phyloP scores from a whole-genome alignment of 2,888 invertebrate genomes.

The Dexiosoma caninum region DNA sequence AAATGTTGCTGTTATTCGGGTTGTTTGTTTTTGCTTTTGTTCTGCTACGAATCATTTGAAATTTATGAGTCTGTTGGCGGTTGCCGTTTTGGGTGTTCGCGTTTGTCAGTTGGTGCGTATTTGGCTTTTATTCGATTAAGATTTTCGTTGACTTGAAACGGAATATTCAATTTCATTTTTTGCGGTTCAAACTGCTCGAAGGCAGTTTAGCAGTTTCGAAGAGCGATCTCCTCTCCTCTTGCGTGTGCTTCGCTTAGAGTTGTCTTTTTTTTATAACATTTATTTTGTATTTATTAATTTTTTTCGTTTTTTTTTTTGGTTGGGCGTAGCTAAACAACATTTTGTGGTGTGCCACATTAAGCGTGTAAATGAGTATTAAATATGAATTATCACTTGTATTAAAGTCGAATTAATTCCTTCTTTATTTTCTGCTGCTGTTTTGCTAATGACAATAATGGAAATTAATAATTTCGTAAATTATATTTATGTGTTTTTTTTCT shows the following conservation, averaged over 20 bases:
- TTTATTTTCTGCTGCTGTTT: neutral
- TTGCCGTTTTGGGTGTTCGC: constrained; percentile 21
- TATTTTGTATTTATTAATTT: neutral
- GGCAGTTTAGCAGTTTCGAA: no score
- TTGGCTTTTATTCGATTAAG: neutral
- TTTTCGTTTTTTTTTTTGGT: neutral
- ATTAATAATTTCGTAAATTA: constrained; percentile 31
- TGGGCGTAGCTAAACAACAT: constrained; percentile 10
- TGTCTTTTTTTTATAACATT: neutral
- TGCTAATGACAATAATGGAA: constrained; percentile 30
- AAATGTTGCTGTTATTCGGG: neutral
- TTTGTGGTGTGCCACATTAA: constrained; percentile 47
- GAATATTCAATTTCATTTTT: neutral
- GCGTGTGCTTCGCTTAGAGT: neutral
- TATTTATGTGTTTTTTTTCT: neutral
- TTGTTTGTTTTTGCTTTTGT: constrained; percentile 56
- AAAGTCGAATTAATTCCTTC: constrained; percentile 35
- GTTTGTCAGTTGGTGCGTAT: neutral
- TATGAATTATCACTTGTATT: constrained; percentile 44
- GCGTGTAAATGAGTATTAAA: constrained; percentile 50
- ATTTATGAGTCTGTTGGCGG: constrained; percentile 59
- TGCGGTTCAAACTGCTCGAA: neutral
- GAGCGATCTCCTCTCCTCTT: no score
- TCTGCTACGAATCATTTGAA: constrained; percentile 58
- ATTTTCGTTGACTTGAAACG: constrained; percentile 4